Evolutionary conservation across 2,888 invertebrate genomes (phyloP).

Genomic region (Tromatobia lineatoria): DNA sequence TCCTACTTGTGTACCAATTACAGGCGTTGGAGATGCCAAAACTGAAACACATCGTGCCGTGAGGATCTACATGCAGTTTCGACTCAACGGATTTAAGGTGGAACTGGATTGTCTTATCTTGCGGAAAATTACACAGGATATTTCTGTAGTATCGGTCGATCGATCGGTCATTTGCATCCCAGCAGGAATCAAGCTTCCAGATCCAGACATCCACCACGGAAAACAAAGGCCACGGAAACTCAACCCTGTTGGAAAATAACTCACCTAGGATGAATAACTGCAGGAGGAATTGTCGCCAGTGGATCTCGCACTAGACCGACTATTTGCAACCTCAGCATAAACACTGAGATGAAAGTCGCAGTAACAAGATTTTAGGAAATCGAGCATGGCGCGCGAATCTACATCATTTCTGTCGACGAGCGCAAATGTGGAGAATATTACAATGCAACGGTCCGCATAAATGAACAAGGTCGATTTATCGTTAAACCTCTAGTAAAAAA

Average conservation of each 20-base stretch:
- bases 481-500: slow-evolving; percentile 32
- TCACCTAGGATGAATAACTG: too few relatives aligned
- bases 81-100: slow-evolving; percentile 31
- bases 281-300: too few relatives aligned
- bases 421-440: slow-evolving; percentile 46
- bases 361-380: slow-evolving; percentile 53
- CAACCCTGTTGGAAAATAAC: too few relatives aligned
- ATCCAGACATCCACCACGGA: slow-evolving; percentile 57
- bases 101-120: slow-evolving; percentile 53
- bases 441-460: slow-evolving; percentile 7
- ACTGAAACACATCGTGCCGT: not conserved
- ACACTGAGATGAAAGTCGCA: not conserved
- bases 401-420: not conserved
- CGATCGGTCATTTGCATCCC: slow-evolving; percentile 34
- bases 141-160: slow-evolving; percentile 39
- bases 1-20: slow-evolving; percentile 9
- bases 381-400: slow-evolving; percentile 43
- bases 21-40: slow-evolving; percentile 6
- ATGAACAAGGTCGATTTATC: slow-evolving; percentile 19
- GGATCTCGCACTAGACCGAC: not conserved
- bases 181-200: slow-evolving; percentile 51
- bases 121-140: slow-evolving; percentile 47
- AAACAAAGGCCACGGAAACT: too few relatives aligned
- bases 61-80: not conserved
- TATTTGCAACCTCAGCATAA: slow-evolving; percentile 10